Conservation (phyloP, 2,888 invertebrate species). For the Busseola fusca region DNA sequence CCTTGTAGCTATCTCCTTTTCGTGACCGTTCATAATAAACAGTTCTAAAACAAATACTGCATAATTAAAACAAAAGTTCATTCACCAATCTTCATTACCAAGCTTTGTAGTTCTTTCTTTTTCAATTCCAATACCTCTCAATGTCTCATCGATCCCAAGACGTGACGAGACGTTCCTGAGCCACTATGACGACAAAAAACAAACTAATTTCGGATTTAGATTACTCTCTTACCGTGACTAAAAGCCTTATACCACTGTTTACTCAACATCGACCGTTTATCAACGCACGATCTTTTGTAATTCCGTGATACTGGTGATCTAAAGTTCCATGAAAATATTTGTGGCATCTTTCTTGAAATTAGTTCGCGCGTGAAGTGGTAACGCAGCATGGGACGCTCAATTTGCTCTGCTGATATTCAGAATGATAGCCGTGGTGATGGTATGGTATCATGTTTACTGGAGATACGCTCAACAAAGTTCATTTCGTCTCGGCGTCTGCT, state of each 20-base stretch:
- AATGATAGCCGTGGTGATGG: conserved; percentile 17
- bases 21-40: no score
- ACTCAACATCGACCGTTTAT: conserved; percentile 80
- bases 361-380: conserved; percentile 49
- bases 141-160: conserved; percentile 69
- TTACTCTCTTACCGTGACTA: conserved; percentile 79
- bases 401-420: conserved; percentile 34
- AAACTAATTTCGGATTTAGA: conserved; percentile 85
- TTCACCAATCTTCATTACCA: not conserved
- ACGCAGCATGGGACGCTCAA: conserved; percentile 38
- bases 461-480: not conserved
- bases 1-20: no score
- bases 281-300: conserved; percentile 83
- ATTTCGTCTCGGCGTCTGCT: not conserved
- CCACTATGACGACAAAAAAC: conserved; percentile 81
- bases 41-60: conserved; percentile 11
- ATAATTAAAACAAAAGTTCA: not conserved
- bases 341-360: conserved; percentile 50
- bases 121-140: conserved; percentile 57
- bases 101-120: not conserved
- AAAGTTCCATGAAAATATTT: conserved; percentile 58
- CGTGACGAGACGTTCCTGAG: conserved; percentile 77
- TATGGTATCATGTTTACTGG: not conserved
- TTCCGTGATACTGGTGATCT: conserved; percentile 68
- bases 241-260: conserved; percentile 80